These are phyloP conservation scores for Pyrocoelia pectoralis DNA, from an alignment of 2,888 invertebrate species.

Conservation along the genomic window DNA sequence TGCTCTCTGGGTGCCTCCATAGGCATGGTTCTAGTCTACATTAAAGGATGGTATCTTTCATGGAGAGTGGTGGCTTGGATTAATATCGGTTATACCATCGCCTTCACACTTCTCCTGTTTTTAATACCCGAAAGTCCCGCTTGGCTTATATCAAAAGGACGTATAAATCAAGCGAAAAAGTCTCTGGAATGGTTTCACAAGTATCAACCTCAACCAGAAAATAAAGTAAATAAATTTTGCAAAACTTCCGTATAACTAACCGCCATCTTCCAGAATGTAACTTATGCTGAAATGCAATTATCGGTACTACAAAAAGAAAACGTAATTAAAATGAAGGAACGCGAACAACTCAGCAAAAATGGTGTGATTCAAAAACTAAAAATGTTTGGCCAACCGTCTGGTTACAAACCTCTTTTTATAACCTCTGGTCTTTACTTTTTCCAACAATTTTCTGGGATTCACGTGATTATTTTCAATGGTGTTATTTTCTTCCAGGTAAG, in stretches of 20 bases:
- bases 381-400: conserved; percentile 64
- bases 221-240: conserved; percentile 55
- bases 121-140: conserved; percentile 66
- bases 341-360: conserved; percentile 50
- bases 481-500: conserved; percentile 66
- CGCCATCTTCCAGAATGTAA: conserved; percentile 52
- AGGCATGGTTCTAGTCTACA: conserved; percentile 63
- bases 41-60: conserved; percentile 62
- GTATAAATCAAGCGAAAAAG: conserved; percentile 61
- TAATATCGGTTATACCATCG: conserved; percentile 60
- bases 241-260: no score
- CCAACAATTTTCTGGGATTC: conserved; percentile 69
- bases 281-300: conserved; percentile 62
- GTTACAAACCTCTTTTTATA: conserved; percentile 66
- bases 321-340: conserved; percentile 59
- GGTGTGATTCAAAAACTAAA: conserved; percentile 55
- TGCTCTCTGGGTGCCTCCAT: conserved; percentile 59
- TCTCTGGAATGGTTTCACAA: conserved; percentile 57
- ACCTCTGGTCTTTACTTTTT: conserved; percentile 65
- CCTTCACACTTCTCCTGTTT: conserved; percentile 61
- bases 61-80: conserved; percentile 66
- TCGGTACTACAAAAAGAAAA: conserved; percentile 64
- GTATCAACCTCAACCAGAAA: conserved; percentile 58
- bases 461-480: conserved; percentile 68
- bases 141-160: conserved; percentile 65